phyloP scores from a whole-genome alignment of 2,888 invertebrate species.

The Mythimna pallens region DNA sequence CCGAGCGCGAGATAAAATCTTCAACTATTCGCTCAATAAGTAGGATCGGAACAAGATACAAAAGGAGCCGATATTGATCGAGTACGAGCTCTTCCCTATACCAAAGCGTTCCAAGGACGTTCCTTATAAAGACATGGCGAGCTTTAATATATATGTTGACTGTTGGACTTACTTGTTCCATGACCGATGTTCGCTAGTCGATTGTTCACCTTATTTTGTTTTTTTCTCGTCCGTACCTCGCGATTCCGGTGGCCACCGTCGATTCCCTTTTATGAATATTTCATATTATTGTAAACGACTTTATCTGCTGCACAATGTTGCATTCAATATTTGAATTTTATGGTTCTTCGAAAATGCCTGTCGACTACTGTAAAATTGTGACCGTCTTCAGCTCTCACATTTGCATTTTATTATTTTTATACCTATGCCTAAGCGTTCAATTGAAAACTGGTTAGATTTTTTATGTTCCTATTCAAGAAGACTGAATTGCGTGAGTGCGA shows the following conservation, averaged over 20 bases:
- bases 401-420: constrained; percentile 62
- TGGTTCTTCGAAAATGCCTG: constrained; percentile 76
- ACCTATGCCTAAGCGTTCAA: constrained; percentile 46
- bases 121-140: constrained; percentile 69
- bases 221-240: constrained; percentile 73
- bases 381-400: constrained; percentile 64
- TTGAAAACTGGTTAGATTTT: constrained; percentile 48
- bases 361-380: constrained; percentile 70
- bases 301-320: constrained; percentile 84
- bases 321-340: constrained; percentile 82
- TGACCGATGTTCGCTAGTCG: constrained; percentile 75
- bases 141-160: constrained; percentile 68
- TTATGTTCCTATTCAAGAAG: constrained; percentile 47
- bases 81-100: constrained; percentile 67
- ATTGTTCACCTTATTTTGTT: constrained; percentile 70
- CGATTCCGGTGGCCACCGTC: constrained; percentile 79
- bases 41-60: constrained; percentile 80
- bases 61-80: constrained; percentile 78
- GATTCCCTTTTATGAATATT: constrained; percentile 87
- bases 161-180: constrained; percentile 58
- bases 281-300: constrained; percentile 88
- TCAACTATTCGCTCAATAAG: constrained; percentile 81
- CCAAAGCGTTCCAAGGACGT: constrained; percentile 71
- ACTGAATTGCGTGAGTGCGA: constrained; percentile 29
- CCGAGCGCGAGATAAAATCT: constrained; percentile 82